Percentiles rank a stretch among this genome's conserved stretches.
phyloP scores from a whole-genome alignment of 2,888 invertebrate genomes.

The Ectobius pallidus region DNA sequence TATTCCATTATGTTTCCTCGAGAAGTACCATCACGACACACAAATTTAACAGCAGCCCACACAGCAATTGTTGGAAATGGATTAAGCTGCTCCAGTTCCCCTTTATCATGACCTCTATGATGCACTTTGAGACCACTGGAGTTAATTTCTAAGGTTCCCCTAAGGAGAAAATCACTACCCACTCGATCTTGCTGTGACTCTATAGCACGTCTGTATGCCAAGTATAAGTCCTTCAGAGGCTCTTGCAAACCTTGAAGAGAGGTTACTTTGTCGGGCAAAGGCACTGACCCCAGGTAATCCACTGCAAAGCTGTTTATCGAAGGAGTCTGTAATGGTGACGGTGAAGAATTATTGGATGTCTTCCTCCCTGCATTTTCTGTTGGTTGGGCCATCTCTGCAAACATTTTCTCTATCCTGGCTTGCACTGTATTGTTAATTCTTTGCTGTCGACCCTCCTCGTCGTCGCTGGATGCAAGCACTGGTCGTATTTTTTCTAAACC shows the following conservation, averaged over 20 bases:
- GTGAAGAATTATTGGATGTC: constrained; percentile 48
- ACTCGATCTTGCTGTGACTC: constrained; percentile 60
- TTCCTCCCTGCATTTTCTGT: constrained; percentile 21
- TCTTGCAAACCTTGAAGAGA: constrained; percentile 82
- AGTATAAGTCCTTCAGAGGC: constrained; percentile 77
- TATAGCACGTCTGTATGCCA: constrained; percentile 41
- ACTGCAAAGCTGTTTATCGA: constrained; percentile 57
- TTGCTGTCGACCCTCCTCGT: constrained; percentile 39
- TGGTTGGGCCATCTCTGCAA: constrained; percentile 70
- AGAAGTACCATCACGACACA: constrained; percentile 65
- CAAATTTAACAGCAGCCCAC: constrained; percentile 90
- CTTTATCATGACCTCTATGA: constrained; percentile 52
- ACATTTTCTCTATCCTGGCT: constrained; percentile 86
- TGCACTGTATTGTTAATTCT: constrained; percentile 75
- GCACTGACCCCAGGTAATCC: constrained; percentile 82
- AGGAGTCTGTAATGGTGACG: constrained; percentile 34
- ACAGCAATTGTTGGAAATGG: constrained; percentile 91
- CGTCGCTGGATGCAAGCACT: constrained; percentile 7
- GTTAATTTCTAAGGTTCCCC: constrained; percentile 65
- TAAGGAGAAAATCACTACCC: not conserved
- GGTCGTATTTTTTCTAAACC: constrained; percentile 46
- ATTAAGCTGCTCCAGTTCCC: constrained; percentile 61
- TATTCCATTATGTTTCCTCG: constrained; percentile 64
- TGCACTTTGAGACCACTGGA: constrained; percentile 74
- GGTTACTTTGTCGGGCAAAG: constrained; percentile 78